Evolutionary conservation across 2,113 vertebrate genomes (phyloP), one percentile per base, ranked within the genome.

Genomic region (Uropsilus gracilis): DNA sequence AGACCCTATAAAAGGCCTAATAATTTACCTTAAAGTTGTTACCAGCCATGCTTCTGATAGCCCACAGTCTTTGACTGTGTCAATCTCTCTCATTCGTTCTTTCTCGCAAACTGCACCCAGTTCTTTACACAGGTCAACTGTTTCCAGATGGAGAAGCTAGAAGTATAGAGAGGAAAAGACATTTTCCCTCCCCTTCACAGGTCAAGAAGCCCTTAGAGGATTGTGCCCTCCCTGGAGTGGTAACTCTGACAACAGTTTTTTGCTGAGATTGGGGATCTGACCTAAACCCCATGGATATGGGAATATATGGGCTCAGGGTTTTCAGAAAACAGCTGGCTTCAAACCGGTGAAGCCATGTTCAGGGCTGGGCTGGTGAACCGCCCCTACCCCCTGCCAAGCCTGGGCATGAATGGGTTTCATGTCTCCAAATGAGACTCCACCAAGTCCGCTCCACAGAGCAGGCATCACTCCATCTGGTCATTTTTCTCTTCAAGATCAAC

Each of bases 401-500:
- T 8, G 2, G 6, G 24, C 34, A 0, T 8, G 42, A 69, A 61
- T 11, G 13, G 24, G 5, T 4, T 17, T 2, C 4, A 0, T 0
- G 0, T 24, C 55, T n/a, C 34, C 80, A 69, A n/a, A 20, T 6
- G 30, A 1, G 6, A 76, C 24, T 8, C 42, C 20, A 4, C 2
- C 2, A 1, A 39, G 34, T 30, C 28, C 39, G 12, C 5, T 0
- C 37, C 20, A 34, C 39, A 69, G 9, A 22, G 30, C 55, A 76
- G 22, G 8, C 48, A 30, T 26, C 37, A 42, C 4, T 64, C 30
- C 9, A 18, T 46, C 42, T 1, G 3, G 32, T 26, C 46, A 26
- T 50, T 77, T 53, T 72, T 50, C 69, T 68, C 57, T 69, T n/a
- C 5, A 68, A 50, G 18, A 48, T 66, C 42, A 86, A 37, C 63